A percentile compares a stretch with the other conserved stretches of the same genome.
phyloP scores from a whole-genome alignment of 2,888 invertebrate genomes.

The Hesperia comma region DNA sequence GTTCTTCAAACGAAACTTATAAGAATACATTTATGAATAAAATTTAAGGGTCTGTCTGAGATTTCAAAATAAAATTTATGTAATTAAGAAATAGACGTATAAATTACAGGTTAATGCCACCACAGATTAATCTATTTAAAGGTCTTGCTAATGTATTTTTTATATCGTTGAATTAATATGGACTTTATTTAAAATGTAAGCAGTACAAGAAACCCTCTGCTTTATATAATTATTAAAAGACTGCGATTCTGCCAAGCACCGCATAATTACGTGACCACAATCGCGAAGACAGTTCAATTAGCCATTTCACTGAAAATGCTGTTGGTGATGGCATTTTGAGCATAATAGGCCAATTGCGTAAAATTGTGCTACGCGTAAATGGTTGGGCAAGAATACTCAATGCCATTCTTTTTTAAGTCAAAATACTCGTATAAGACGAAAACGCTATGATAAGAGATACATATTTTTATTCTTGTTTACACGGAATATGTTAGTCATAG shows the following conservation, averaged over 20 bases:
- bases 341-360: constrained; percentile 50
- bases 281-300: constrained; percentile 47
- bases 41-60: too few relatives aligned
- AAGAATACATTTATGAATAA: too few relatives aligned
- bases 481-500: too few relatives aligned
- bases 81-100: too few relatives aligned
- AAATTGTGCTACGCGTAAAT: background rate
- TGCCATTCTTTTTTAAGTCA: too few relatives aligned
- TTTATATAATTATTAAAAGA: constrained; percentile 27
- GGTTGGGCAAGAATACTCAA: background rate
- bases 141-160: background rate
- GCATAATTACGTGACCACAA: constrained; percentile 21
- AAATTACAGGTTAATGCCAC: too few relatives aligned
- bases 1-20: too few relatives aligned
- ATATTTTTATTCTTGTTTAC: too few relatives aligned
- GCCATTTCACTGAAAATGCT: constrained; percentile 53
- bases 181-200: background rate
- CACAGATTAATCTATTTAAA: too few relatives aligned
- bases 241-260: constrained; percentile 14
- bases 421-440: too few relatives aligned
- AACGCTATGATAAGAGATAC: too few relatives aligned
- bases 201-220: background rate
- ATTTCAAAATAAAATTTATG: too few relatives aligned
- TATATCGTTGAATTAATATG: background rate
- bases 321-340: constrained; percentile 56